Conservation (phyloP, 64 coral and sea anemone genomes). For the Stichodactyla helianthus region DNA sequence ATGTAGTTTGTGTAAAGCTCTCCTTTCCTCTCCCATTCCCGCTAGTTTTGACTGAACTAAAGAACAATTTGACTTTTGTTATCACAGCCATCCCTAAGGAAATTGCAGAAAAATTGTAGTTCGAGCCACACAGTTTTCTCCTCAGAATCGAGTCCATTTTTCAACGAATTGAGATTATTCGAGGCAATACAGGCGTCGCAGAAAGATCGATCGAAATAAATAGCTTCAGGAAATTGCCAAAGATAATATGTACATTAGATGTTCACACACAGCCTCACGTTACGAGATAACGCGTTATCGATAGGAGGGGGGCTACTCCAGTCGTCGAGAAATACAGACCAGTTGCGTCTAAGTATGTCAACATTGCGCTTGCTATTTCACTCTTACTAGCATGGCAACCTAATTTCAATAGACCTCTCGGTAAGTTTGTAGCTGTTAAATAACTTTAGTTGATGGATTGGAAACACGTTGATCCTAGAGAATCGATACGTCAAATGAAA, state of each 20-base stretch:
- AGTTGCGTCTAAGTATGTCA: background rate
- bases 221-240: background rate
- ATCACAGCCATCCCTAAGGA: too few relatives aligned
- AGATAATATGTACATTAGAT: constrained; percentile 5
- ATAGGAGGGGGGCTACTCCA: background rate
- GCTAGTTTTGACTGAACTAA: too few relatives aligned
- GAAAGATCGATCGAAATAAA: background rate
- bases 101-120: too few relatives aligned
- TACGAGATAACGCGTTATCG: constrained; percentile 17
- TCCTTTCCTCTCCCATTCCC: too few relatives aligned
- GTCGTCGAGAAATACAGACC: background rate
- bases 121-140: too few relatives aligned
- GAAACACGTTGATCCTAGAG: background rate
- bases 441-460: background rate
- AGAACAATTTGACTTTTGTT: too few relatives aligned
- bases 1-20: too few relatives aligned
- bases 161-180: background rate
- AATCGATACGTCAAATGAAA: background rate
- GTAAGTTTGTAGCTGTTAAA: background rate
- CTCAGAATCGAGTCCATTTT: background rate
- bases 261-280: background rate
- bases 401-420: background rate
- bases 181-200: background rate
- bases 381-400: background rate
- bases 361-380: background rate